These are phyloP conservation scores for Byasa hedistus DNA, from an alignment of 2,888 invertebrate genomes.

Conservation along the genomic window DNA sequence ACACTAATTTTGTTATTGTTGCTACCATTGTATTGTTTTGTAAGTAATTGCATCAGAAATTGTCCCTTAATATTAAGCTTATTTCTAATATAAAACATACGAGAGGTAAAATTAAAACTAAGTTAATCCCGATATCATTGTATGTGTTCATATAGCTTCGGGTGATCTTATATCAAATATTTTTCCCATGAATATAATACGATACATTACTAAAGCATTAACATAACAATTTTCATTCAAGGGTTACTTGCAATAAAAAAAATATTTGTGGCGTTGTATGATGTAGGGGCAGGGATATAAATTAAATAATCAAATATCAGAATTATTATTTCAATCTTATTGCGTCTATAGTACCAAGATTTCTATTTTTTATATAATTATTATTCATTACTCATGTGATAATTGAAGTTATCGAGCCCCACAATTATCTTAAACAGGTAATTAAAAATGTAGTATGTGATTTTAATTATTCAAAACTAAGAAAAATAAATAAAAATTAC, in stretches of 20 bases:
- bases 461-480: too few species aligned
- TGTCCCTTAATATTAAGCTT: constrained; percentile 33
- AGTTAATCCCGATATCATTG: constrained; percentile 18
- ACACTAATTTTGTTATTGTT: constrained; percentile 29
- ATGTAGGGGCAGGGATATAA: background rate
- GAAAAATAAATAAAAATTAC: background rate
- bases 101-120: constrained; percentile 31
- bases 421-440: background rate
- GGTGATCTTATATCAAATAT: constrained; percentile 12
- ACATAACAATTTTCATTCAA: constrained; percentile 1
- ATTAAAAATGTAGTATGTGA: too few species aligned
- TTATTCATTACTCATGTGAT: background rate
- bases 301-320: background rate
- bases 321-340: background rate
- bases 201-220: background rate
- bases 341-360: background rate
- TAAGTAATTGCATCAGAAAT: constrained; percentile 34
- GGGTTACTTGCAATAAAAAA: background rate
- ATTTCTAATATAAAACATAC: constrained; percentile 32
- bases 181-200: constrained; percentile 1
- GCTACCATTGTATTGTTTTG: constrained; percentile 20
- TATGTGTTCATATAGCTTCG: constrained; percentile 10
- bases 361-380: background rate
- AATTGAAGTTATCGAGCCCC: background rate
- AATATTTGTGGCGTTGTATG: background rate